A percentile compares a stretch with the other conserved stretches of the same genome.
These are phyloP conservation scores for Cheilosia urbana DNA, from an alignment of 2,888 invertebrate genomes.

Conservation along the genomic window DNA sequence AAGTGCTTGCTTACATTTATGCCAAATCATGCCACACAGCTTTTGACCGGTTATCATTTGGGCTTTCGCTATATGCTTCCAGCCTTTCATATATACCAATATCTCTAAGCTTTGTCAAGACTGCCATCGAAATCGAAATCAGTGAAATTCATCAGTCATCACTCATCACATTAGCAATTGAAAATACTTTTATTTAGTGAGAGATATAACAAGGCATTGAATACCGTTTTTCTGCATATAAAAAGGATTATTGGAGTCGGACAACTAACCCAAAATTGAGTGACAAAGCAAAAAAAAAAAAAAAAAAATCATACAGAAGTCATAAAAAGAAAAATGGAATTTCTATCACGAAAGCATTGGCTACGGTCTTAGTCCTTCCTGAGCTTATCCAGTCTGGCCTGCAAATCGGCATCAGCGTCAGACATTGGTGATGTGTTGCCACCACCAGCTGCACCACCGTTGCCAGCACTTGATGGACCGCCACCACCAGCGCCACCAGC, in stretches of 20 bases:
- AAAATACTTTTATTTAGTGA: constrained; percentile 66
- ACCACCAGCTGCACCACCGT: constrained; percentile 84
- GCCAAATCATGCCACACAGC: too few species aligned
- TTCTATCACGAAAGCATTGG: constrained; percentile 12
- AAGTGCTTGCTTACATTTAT: too few species aligned
- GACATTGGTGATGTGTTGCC: constrained; percentile 85
- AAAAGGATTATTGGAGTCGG: constrained; percentile 32
- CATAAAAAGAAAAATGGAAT: constrained; percentile 29
- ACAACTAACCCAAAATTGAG: not conserved
- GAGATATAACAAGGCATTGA: constrained; percentile 62
- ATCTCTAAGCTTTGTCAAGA: too few species aligned
- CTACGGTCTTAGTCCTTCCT: constrained; percentile 89
- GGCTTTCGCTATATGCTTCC: too few species aligned
- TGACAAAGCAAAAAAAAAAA: constrained; percentile 41
- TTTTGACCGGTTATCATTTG: too few species aligned
- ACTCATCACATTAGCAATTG: constrained; percentile 42
- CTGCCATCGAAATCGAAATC: not conserved
- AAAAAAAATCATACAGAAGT: constrained; percentile 32
- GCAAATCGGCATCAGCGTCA: constrained; percentile 98
- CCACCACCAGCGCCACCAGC: constrained; percentile 83
- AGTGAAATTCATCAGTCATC: not conserved
- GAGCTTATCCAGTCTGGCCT: constrained; percentile 97
- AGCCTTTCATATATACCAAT: too few species aligned
- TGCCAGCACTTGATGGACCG: constrained; percentile 82
- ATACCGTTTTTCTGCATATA: constrained; percentile 44